phyloP scores from a whole-genome alignment of 2,888 invertebrate genomes.

The Drosophila anomalipes region DNA sequence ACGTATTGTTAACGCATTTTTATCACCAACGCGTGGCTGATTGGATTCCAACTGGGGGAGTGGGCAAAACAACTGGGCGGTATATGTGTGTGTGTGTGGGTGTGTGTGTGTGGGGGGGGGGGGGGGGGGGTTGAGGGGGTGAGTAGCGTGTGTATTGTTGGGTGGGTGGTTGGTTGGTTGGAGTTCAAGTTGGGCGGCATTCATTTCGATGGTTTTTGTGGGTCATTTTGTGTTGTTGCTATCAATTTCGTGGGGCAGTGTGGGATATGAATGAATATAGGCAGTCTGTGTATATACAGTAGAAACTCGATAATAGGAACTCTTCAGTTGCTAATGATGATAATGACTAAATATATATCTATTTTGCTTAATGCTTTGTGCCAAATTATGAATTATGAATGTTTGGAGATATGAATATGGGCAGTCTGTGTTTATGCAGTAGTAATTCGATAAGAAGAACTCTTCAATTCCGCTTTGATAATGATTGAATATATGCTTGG shows the following conservation, averaged over 20 bases:
- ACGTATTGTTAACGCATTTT: constrained; percentile 82
- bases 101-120: no score
- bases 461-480: neutral
- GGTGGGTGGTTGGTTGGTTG: constrained; percentile 4
- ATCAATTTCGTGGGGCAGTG: constrained; percentile 48
- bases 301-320: neutral
- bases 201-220: constrained; percentile 69
- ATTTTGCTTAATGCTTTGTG: neutral
- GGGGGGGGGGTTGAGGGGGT: neutral
- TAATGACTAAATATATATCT: neutral
- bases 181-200: constrained; percentile 28
- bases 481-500: neutral
- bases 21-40: constrained; percentile 83
- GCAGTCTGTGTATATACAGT: constrained; percentile 2
- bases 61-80: constrained; percentile 14
- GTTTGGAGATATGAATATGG: neutral
- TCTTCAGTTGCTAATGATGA: neutral
- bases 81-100: constrained; percentile 7
- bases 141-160: neutral
- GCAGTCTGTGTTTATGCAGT: neutral
- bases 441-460: neutral
- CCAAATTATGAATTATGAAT: neutral
- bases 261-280: constrained; percentile 13
- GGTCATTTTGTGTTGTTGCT: constrained; percentile 72
- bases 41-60: constrained; percentile 70